Evolutionary conservation across 2,888 invertebrate species (phyloP).

Genomic region (Drosophila mimica): DNA sequence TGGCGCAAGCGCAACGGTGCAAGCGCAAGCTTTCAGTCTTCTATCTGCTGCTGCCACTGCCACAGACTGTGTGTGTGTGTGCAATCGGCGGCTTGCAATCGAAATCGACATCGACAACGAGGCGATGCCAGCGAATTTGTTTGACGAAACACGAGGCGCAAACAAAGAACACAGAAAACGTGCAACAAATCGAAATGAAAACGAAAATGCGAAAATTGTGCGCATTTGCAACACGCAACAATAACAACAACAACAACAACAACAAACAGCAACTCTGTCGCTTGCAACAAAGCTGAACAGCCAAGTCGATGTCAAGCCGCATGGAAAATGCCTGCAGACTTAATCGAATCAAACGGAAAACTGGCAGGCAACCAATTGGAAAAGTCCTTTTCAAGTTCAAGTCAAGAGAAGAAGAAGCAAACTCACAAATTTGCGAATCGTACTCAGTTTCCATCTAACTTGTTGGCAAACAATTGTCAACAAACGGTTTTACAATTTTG

Average conservation of each 20-base stretch:
- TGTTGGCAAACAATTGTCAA: neutral
- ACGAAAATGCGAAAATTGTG: slow-evolving; percentile 53
- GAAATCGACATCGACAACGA: slow-evolving; percentile 47
- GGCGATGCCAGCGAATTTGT: slow-evolving; percentile 37
- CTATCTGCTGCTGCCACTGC: slow-evolving; percentile 8
- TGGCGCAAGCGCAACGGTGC: slow-evolving; percentile 50
- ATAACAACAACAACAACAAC: neutral
- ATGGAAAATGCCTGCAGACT: neutral
- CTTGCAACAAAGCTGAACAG: slow-evolving; percentile 1
- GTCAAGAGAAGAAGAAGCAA: neutral
- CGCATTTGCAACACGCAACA: slow-evolving; percentile 41
- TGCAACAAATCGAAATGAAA: slow-evolving; percentile 66
- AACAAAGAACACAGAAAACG: slow-evolving; percentile 51
- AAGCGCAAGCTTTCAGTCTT: slow-evolving; percentile 46
- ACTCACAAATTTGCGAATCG: neutral
- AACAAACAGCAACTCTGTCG: slow-evolving; percentile 1
- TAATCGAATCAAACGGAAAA: neutral
- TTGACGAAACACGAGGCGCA: slow-evolving; percentile 57
- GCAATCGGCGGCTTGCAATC: slow-evolving; percentile 51
- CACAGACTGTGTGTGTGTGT: slow-evolving; percentile 20
- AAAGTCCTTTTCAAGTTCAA: slow-evolving; percentile 1
- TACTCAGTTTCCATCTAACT: neutral
- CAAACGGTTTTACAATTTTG: neutral
- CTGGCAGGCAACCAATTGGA: neutral
- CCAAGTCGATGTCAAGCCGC: neutral